These are phyloP conservation scores for Lophochroa leadbeateri DNA, from an alignment of 2,113 vertebrate species.

Conservation along the genomic window DNA sequence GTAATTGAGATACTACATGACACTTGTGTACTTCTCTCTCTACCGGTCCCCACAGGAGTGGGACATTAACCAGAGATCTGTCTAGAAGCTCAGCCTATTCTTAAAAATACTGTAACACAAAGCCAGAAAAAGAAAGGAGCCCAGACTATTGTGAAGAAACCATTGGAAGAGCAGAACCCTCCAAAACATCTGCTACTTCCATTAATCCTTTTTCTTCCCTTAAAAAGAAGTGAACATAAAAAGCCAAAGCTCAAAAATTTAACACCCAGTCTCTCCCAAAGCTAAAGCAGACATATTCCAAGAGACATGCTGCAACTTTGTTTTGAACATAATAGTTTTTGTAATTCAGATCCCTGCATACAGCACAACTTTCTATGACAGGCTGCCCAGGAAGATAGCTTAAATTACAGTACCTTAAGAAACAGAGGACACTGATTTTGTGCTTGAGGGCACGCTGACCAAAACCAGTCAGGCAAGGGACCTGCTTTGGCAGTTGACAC, in stretches of 20 bases:
- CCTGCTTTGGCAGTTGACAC: constrained; percentile 99
- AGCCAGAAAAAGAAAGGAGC: not conserved
- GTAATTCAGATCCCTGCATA: not conserved
- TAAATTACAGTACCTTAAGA: constrained; percentile 79
- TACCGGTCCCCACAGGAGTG: not conserved
- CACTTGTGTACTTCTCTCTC: not conserved
- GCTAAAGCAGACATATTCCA: not conserved
- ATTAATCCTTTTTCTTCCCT: not conserved
- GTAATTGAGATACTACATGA: not conserved
- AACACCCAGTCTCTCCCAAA: not conserved
- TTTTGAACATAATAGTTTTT: not conserved
- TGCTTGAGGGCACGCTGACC: constrained; percentile 98
- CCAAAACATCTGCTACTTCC: not conserved
- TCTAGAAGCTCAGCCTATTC: not conserved
- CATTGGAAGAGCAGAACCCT: not conserved
- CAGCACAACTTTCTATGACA: no score
- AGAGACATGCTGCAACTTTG: not conserved
- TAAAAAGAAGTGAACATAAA: not conserved
- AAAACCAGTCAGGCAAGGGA: constrained; percentile 98
- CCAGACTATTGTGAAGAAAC: not conserved
- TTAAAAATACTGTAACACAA: not conserved
- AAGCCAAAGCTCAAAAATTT: not conserved
- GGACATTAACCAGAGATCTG: not conserved
- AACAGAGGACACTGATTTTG: constrained; percentile 98
- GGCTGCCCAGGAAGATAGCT: not conserved